Evolutionary conservation across 1,140 invertebrate species (phyloP).

Genomic region (Eurosta solidaginis): DNA sequence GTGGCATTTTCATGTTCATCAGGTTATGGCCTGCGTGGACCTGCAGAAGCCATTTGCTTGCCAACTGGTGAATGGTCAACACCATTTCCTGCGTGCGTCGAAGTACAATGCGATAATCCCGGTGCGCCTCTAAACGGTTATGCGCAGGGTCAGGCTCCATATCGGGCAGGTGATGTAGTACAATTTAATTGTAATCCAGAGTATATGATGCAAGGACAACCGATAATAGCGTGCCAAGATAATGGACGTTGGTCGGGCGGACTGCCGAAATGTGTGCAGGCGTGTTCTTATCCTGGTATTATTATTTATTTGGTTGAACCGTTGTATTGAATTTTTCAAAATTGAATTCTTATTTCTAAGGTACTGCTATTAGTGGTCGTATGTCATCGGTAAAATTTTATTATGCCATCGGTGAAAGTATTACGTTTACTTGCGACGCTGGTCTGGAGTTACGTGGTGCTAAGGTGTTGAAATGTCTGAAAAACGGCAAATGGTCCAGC

Average conservation of each 20-base stretch:
- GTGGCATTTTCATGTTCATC: slow-evolving; percentile 81
- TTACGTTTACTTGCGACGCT: slow-evolving; percentile 81
- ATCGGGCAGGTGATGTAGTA: slow-evolving; percentile 80
- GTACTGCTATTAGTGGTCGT: slow-evolving; percentile 79
- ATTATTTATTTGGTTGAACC: neutral
- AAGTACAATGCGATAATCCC: slow-evolving; percentile 76
- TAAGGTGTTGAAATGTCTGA: slow-evolving; percentile 74
- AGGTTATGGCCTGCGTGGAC: slow-evolving; percentile 78
- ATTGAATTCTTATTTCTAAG: slow-evolving; percentile 47
- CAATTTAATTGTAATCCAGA: slow-evolving; percentile 86
- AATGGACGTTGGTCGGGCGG: slow-evolving; percentile 84
- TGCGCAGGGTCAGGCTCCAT: slow-evolving; percentile 72
- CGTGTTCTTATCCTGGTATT: slow-evolving; percentile 74
- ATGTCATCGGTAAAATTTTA: slow-evolving; percentile 87
- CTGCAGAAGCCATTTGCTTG: slow-evolving; percentile 75
- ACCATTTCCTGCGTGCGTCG: slow-evolving; percentile 75
- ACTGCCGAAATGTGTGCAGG: slow-evolving; percentile 81
- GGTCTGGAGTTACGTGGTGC: slow-evolving; percentile 76
- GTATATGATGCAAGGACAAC: slow-evolving; percentile 85
- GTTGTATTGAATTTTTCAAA: no score
- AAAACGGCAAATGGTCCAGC: slow-evolving; percentile 84
- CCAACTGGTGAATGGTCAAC: slow-evolving; percentile 79
- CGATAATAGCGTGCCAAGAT: slow-evolving; percentile 84
- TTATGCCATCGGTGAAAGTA: slow-evolving; percentile 83
- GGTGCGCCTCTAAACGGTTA: slow-evolving; percentile 76